These are phyloP conservation scores for Nowickia ferox DNA, from an alignment of 2,888 invertebrate genomes.

Conservation along the genomic window DNA sequence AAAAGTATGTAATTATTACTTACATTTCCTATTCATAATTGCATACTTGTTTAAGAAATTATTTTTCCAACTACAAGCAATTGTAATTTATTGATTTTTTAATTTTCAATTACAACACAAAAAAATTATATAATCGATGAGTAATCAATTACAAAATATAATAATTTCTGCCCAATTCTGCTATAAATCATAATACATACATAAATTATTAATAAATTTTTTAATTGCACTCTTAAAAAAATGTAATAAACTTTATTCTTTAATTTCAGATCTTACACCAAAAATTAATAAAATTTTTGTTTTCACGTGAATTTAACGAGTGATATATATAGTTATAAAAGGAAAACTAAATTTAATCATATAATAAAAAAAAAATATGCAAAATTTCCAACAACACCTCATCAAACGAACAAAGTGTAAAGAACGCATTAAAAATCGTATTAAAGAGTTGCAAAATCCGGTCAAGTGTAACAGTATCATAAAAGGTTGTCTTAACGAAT, in stretches of 20 bases:
- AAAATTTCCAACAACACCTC: constrained; percentile 24
- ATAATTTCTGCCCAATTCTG: no score
- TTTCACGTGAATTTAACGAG: constrained; percentile 14
- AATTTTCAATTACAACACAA: no score
- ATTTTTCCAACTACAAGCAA: no score
- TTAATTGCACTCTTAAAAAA: no score
- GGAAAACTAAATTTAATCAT: neutral
- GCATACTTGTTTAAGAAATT: no score
- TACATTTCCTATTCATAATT: no score
- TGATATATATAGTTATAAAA: neutral
- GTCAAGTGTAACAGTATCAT: constrained; percentile 63
- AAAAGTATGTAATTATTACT: no score
- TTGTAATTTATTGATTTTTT: no score
- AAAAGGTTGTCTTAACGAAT: constrained; percentile 39
- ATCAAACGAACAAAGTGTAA: constrained; percentile 56
- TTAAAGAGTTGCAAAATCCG: constrained; percentile 61
- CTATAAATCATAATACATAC: no score
- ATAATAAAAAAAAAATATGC: neutral
- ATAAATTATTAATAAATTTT: no score
- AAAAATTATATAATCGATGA: no score
- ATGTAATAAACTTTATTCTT: neutral
- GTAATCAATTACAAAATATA: no score
- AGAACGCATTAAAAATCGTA: constrained; percentile 62
- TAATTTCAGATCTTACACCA: neutral
- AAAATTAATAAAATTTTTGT: neutral